Conservation (phyloP, 1,140 invertebrate genomes). For the Drosophila kepulauana region DNA sequence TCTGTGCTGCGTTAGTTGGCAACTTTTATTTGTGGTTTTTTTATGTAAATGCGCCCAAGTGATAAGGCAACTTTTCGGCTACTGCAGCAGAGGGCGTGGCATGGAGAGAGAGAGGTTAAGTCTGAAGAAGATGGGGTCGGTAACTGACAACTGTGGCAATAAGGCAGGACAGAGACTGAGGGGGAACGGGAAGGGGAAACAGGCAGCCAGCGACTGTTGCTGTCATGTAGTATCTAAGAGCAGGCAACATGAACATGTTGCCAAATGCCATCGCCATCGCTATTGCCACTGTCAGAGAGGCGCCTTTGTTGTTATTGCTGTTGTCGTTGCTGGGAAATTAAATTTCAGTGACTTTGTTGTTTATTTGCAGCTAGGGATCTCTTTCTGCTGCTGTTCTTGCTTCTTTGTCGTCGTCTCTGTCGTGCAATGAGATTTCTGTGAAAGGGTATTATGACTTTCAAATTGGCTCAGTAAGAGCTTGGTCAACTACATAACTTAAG, state of each 20-base stretch:
- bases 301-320: constrained; percentile 45
- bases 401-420: too few species aligned
- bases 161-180: neutral
- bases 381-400: neutral
- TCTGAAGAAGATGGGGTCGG: constrained; percentile 12
- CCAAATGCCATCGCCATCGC: constrained; percentile 62
- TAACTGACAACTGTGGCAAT: constrained; percentile 28
- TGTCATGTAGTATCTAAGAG: constrained; percentile 76
- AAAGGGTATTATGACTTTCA: constrained; percentile 60
- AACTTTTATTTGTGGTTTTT: constrained; percentile 84
- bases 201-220: constrained; percentile 53
- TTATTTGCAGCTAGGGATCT: constrained; percentile 62
- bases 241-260: constrained; percentile 81
- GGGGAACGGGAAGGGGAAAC: neutral
- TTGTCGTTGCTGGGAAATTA: constrained; percentile 69
- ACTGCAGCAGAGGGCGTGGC: constrained; percentile 46
- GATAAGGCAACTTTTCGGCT: constrained; percentile 82
- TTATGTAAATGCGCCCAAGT: constrained; percentile 83
- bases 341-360: constrained; percentile 83
- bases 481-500: constrained; percentile 1
- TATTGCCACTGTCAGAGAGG: too few species aligned
- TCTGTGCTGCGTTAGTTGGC: constrained; percentile 75
- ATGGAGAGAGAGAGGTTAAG: neutral
- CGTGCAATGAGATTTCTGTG: constrained; percentile 31
- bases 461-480: constrained; percentile 35